Conservation (phyloP, 2,113 vertebrate genomes). For the Coptodon rendalli region DNA sequence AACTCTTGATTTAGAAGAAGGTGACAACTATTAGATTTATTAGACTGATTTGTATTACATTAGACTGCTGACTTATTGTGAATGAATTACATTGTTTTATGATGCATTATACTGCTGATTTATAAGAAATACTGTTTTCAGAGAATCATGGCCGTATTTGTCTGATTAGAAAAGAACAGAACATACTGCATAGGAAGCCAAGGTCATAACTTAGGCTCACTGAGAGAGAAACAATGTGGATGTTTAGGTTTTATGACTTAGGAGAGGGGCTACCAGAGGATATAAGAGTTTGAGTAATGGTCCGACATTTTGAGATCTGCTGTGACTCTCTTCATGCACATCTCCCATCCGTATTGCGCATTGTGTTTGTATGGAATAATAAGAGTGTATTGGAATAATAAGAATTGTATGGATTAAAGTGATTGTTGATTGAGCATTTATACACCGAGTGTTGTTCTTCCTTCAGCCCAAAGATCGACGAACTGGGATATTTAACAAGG, state of each 20-base stretch:
- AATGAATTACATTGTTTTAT: not conserved
- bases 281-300: no score
- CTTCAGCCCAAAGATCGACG: no score
- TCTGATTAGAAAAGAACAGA: not conserved
- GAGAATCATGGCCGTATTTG: not conserved
- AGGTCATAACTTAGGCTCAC: not conserved
- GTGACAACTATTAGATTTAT: not conserved
- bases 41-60: not conserved
- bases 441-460: no score
- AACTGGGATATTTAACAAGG: no score
- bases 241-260: not conserved
- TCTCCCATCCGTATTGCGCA: no score
- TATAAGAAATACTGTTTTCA: not conserved
- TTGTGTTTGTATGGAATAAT: no score
- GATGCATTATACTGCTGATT: not conserved
- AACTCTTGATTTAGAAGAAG: not conserved
- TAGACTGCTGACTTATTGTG: not conserved
- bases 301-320: no score
- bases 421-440: no score
- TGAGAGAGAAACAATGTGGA: not conserved
- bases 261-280: not conserved
- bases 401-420: no score
- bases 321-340: no score
- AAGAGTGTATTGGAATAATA: no score
- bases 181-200: not conserved